Conservation (phyloP, 2,888 invertebrate species). For the Petrophora chlorosata region DNA sequence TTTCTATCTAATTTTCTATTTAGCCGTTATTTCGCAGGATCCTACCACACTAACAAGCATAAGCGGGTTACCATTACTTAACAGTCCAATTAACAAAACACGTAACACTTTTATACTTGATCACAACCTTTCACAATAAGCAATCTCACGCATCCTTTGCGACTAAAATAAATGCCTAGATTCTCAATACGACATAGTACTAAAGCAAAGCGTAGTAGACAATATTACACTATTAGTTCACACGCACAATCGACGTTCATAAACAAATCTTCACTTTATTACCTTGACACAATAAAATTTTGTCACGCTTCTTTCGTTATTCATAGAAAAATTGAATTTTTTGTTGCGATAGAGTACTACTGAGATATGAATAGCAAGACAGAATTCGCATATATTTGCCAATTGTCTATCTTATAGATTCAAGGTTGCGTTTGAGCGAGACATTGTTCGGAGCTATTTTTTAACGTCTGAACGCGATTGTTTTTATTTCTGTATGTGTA, state of each 20-base stretch:
- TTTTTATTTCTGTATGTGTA: constrained; percentile 3
- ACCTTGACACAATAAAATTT: constrained; percentile 4
- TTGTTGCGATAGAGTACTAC: constrained; percentile 2
- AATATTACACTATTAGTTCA: constrained; percentile 11
- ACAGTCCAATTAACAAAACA: too few species aligned
- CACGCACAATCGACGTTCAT: constrained; percentile 1
- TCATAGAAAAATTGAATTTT: not conserved
- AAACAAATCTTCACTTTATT: not conserved
- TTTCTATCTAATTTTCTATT: too few species aligned
- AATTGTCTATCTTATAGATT: constrained; percentile 24
- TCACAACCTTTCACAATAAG: too few species aligned
- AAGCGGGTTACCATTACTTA: too few species aligned
- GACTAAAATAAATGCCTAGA: too few species aligned
- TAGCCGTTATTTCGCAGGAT: too few species aligned
- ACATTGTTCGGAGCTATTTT: constrained; percentile 26
- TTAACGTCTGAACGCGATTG: constrained; percentile 12
- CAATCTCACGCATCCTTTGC: too few species aligned
- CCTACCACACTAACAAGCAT: too few species aligned
- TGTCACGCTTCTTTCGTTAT: not conserved
- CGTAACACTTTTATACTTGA: too few species aligned
- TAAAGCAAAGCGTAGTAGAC: constrained; percentile 8
- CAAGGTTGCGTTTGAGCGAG: constrained; percentile 24
- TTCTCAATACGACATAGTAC: too few species aligned
- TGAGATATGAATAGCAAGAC: not conserved
- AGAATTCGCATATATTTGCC: constrained; percentile 27